Percentiles rank a stretch among this genome's conserved stretches.
phyloP scores from a whole-genome alignment of 2,888 invertebrate species.

The Cosmia pyralina region DNA sequence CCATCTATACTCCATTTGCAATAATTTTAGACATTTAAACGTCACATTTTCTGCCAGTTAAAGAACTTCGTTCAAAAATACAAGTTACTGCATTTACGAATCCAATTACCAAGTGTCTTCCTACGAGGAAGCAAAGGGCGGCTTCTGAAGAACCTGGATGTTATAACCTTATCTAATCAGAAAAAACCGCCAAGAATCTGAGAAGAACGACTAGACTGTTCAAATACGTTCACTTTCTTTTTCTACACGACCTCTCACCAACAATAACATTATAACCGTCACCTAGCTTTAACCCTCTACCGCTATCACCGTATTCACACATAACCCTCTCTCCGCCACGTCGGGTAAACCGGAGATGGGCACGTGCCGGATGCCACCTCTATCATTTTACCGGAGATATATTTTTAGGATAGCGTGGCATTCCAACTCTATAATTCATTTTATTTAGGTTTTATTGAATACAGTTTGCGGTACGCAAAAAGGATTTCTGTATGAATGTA shows the following conservation, averaged over 20 bases:
- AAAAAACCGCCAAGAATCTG: background rate
- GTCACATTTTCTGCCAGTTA: too few relatives aligned
- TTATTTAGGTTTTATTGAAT: constrained; percentile 53
- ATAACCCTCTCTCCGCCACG: constrained; percentile 47
- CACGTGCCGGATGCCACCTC: constrained; percentile 51
- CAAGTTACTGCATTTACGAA: background rate
- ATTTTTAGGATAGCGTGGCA: constrained; percentile 37
- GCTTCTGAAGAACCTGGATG: background rate
- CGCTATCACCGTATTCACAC: constrained; percentile 12
- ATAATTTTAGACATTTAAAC: too few relatives aligned
- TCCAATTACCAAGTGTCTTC: background rate
- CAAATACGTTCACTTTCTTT: background rate
- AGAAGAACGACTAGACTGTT: background rate
- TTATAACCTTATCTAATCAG: background rate
- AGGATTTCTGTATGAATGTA: constrained; percentile 2
- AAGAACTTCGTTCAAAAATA: too few relatives aligned
- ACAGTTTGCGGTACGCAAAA: constrained; percentile 22
- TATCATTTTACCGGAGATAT: constrained; percentile 51
- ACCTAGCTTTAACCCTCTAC: constrained; percentile 16
- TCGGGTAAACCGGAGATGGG: constrained; percentile 57
- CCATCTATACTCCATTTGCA: too few relatives aligned
- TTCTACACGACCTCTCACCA: background rate
- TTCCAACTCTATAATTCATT: constrained; percentile 48
- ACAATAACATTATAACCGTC: constrained; percentile 7
- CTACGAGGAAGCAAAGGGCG: background rate